phyloP scores from a whole-genome alignment of 2,888 invertebrate species.

The Phalangium opilio region DNA sequence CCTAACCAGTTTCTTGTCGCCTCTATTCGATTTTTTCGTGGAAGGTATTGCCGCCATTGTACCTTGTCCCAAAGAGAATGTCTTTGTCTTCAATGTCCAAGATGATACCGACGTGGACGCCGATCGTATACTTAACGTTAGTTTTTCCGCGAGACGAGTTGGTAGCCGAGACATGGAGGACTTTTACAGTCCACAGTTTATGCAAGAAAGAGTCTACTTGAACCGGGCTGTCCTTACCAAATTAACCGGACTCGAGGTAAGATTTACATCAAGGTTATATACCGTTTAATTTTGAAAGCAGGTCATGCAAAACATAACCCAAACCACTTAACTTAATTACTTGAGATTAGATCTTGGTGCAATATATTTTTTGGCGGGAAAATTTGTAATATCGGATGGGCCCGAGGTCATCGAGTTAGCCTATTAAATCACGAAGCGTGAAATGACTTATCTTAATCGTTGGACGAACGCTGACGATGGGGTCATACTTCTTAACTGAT shows the following conservation, averaged over 20 bases:
- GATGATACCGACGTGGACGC: constrained; percentile 78
- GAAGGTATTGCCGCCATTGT: constrained; percentile 82
- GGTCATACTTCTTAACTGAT: no score
- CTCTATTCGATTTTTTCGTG: constrained; percentile 66
- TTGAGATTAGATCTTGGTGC: no score
- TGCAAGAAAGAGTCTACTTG: constrained; percentile 85
- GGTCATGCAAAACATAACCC: no score
- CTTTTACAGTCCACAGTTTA: constrained; percentile 71
- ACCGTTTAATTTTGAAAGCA: no score
- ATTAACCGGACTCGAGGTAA: constrained; percentile 65
- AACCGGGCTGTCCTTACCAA: constrained; percentile 73
- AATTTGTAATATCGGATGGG: no score
- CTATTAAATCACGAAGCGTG: no score
- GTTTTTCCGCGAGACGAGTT: constrained; percentile 71
- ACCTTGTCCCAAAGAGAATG: constrained; percentile 79
- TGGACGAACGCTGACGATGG: no score
- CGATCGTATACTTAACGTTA: constrained; percentile 69
- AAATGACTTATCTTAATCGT: no score
- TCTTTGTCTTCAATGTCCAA: constrained; percentile 80
- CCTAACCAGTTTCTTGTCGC: constrained; percentile 76
- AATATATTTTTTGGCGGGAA: no score
- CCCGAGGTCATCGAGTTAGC: no score
- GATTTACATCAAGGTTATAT: no score
- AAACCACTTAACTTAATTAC: no score
- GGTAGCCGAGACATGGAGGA: constrained; percentile 48